These are phyloP conservation scores for Rhabditophanes sp. DNA, from an alignment of 2,888 invertebrate genomes.

Conservation along the genomic window DNA sequence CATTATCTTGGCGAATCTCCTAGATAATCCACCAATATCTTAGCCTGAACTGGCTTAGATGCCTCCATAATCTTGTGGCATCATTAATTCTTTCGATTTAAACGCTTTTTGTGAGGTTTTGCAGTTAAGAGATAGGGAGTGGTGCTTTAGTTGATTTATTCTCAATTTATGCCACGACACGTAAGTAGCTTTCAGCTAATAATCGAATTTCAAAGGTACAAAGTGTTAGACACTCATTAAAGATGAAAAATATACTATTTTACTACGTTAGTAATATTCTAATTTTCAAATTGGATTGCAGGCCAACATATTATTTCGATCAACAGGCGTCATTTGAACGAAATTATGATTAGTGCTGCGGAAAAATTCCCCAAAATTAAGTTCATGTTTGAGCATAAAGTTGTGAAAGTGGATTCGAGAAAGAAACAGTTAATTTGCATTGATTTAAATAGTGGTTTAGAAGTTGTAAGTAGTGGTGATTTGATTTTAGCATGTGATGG, in stretches of 20 bases:
- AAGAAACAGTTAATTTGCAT: slow-evolving; percentile 53
- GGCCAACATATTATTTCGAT: slow-evolving; percentile 88
- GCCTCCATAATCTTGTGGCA: too few relatives aligned
- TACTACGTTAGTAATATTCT: too few relatives aligned
- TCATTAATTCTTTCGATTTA: too few relatives aligned
- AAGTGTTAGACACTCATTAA: slow-evolving; percentile 4
- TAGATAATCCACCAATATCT: too few relatives aligned
- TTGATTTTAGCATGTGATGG: slow-evolving; percentile 77
- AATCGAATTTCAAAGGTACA: slow-evolving; percentile 3
- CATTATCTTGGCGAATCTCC: too few relatives aligned
- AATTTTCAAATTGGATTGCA: too few relatives aligned
- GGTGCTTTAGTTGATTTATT: too few relatives aligned
- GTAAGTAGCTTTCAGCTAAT: slow-evolving; percentile 23
- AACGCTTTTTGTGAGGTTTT: too few relatives aligned
- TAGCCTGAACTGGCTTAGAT: too few relatives aligned
- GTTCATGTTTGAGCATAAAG: slow-evolving; percentile 67
- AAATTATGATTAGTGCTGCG: slow-evolving; percentile 63
- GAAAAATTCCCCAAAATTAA: slow-evolving; percentile 58
- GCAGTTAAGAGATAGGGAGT: too few relatives aligned
- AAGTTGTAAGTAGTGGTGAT: slow-evolving; percentile 51
- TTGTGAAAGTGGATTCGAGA: slow-evolving; percentile 55
- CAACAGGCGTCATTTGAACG: slow-evolving; percentile 70
- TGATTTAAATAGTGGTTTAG: slow-evolving; percentile 17
- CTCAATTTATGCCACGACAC: too few relatives aligned
- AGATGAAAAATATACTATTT: too few relatives aligned